Base-by-base conservation (phyloP, 2,797 vertebrate species). In the Rhinatrema bivittatum region DNA sequence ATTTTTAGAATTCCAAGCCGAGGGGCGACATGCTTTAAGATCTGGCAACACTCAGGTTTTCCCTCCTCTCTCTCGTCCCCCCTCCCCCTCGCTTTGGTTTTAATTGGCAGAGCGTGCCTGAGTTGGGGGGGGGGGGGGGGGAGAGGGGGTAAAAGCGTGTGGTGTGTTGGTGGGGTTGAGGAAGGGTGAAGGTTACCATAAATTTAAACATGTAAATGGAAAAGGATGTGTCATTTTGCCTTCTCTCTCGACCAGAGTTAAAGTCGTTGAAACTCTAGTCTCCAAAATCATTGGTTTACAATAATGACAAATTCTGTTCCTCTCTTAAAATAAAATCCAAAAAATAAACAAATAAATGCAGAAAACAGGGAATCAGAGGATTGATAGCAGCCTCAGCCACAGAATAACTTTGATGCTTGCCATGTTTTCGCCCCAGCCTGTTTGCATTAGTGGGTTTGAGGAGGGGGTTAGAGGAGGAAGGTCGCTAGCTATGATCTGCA, bases 201-300 rank as follows among this genome's bases (percentile, higher is more conserved):
- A 35, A 59, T 34, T 35, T 29, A 37, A 50, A 60, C 42, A 39
- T n/a, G n/a, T n/a, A 42, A 46, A 52, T 39, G 29, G 31, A 42
- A 50, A 49, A 56, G 50, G 56, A 53, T 60, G 61, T 6, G 30
- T 52, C 60, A 48, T 55, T 54, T 29, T 53, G 36, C 53, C 42
- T 50, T 29, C 60, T 61, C 63, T 53, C 56, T 50, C 53, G 53
- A 43, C 30, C 42, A 45, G 50, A n/a, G n/a, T n/a, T n/a, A n/a
- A n/a, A n/a, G n/a, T n/a, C n/a, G n/a, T n/a, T n/a, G n/a, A n/a
- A n/a, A n/a, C n/a, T n/a, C n/a, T n/a, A n/a, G n/a, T n/a, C n/a
- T n/a, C n/a, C n/a, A n/a, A n/a, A n/a, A n/a, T n/a, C n/a, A n/a
- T n/a, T n/a, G n/a, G n/a, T n/a, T n/a, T n/a, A n/a, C n/a, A n/a